Evolutionary conservation across 2,113 vertebrate species (phyloP).

Genomic region (Coptodon bakossiorum): DNA sequence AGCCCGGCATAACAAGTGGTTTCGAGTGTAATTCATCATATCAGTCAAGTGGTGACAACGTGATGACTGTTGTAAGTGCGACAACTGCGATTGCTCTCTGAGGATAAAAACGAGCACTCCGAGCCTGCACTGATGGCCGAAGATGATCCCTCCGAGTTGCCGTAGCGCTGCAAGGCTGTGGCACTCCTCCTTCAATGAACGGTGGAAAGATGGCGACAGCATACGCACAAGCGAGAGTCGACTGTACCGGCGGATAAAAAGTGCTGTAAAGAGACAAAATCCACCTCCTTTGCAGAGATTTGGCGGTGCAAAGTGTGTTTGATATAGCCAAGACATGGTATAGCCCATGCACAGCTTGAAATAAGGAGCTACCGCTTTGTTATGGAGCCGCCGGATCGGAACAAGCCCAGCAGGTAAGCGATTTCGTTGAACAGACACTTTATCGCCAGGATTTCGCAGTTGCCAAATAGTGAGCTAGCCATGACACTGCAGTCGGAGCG

Average conservation of each 20-base stretch:
- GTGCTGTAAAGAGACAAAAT: constrained; percentile 42
- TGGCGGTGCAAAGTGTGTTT: constrained; percentile 51
- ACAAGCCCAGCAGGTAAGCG: constrained; percentile 74
- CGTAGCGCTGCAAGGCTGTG: constrained; percentile 67
- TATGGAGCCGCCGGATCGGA: constrained; percentile 75
- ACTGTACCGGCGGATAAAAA: constrained; percentile 71
- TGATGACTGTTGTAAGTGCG: not conserved
- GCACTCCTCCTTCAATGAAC: constrained; percentile 72
- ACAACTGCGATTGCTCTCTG: not conserved
- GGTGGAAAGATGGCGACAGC: constrained; percentile 76
- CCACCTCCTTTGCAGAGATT: constrained; percentile 52
- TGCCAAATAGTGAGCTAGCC: constrained; percentile 68
- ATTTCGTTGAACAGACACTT: constrained; percentile 59
- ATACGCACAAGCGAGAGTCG: constrained; percentile 61
- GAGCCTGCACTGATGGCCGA: not conserved
- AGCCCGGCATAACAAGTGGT: not conserved
- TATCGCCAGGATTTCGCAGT: constrained; percentile 60
- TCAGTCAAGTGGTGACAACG: not conserved
- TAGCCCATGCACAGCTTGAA: constrained; percentile 63
- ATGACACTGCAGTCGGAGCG: constrained; percentile 25
- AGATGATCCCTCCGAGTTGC: constrained; percentile 49
- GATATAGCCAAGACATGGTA: constrained; percentile 55
- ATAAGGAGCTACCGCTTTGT: constrained; percentile 42
- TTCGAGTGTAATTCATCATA: not conserved
- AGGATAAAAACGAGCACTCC: not conserved